Conservation (phyloP, 2,797 vertebrate species). For the Poecilia velifera region DNA sequence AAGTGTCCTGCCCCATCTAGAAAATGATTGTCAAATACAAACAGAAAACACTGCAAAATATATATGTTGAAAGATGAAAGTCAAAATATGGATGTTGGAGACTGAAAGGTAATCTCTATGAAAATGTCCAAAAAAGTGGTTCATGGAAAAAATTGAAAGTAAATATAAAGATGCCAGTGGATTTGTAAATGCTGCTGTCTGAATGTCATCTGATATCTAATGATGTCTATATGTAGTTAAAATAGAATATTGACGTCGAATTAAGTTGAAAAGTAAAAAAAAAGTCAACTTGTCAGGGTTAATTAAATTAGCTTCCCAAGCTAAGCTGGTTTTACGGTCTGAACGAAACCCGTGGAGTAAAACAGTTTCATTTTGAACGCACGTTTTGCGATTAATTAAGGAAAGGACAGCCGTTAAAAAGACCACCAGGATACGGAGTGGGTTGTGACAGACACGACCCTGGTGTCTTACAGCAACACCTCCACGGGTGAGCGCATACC, state of each 20-base stretch:
- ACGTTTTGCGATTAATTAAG: neutral
- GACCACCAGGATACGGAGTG: neutral
- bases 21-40: neutral
- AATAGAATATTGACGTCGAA: neutral
- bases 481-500: constrained; percentile 27
- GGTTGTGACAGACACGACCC: neutral
- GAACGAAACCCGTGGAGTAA: neutral
- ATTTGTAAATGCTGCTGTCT: neutral
- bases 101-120: neutral
- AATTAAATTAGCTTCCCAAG: neutral
- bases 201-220: neutral
- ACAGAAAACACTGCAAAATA: neutral
- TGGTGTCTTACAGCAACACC: constrained; percentile 25
- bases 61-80: neutral
- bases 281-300: neutral
- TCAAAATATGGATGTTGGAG: neutral
- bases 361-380: neutral
- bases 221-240: neutral
- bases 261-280: neutral
- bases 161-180: neutral
- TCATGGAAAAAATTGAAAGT: neutral
- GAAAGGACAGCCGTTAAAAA: neutral
- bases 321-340: neutral
- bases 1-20: too few relatives aligned
- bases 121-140: neutral